Percentiles rank a stretch among this genome's conserved stretches.
Evolutionary conservation across 2,888 invertebrate species (phyloP).

Genomic region (Shargacucullia verbasci): DNA sequence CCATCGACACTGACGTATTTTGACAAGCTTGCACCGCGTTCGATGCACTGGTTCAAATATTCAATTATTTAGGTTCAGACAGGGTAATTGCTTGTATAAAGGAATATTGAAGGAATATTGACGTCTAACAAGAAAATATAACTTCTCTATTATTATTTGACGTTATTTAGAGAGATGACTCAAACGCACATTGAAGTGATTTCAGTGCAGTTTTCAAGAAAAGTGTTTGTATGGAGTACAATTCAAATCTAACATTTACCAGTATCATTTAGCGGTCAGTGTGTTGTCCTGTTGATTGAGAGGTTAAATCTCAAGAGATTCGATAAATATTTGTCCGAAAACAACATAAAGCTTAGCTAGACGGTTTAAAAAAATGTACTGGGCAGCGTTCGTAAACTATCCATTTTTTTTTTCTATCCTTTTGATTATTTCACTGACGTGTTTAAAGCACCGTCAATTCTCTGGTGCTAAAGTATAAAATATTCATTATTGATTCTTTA

Average conservation of each 20-base stretch:
- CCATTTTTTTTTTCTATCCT: background rate
- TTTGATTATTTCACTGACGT: too few relatives aligned
- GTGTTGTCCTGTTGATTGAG: too few relatives aligned
- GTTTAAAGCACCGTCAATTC: too few relatives aligned
- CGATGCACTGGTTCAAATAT: conserved; percentile 30
- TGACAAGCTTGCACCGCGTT: conserved; percentile 17
- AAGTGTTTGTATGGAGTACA: too few relatives aligned
- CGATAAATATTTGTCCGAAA: too few relatives aligned
- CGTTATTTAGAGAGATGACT: conserved; percentile 34
- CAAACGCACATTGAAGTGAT: conserved; percentile 13
- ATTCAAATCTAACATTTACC: too few relatives aligned
- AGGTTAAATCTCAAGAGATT: too few relatives aligned
- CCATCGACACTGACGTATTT: conserved; percentile 5
- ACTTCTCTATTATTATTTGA: conserved; percentile 25
- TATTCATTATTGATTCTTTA: background rate
- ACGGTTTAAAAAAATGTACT: too few relatives aligned
- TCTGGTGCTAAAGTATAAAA: too few relatives aligned
- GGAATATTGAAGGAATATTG: conserved; percentile 21
- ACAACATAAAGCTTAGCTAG: background rate
- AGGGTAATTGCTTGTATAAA: conserved; percentile 27
- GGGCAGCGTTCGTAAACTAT: too few relatives aligned
- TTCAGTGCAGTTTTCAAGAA: too few relatives aligned
- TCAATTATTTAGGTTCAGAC: conserved; percentile 20
- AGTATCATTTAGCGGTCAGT: too few relatives aligned
- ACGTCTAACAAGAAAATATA: conserved; percentile 16